Percentiles rank a stretch among this genome's conserved stretches.
phyloP scores from a whole-genome alignment of 1,140 invertebrate species.

The Zaprionus nigranus region DNA sequence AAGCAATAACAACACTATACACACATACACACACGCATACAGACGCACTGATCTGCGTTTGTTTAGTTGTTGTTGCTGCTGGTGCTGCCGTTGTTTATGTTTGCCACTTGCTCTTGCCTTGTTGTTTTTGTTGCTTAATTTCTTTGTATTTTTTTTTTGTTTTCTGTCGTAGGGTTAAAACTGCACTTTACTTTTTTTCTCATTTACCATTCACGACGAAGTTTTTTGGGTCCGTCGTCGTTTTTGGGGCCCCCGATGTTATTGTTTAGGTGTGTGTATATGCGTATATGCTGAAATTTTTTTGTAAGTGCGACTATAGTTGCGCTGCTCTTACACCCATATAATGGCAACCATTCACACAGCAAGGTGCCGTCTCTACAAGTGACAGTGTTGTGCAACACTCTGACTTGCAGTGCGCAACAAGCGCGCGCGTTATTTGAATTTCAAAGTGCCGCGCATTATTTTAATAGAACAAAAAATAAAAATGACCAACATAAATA shows the following conservation, averaged over 20 bases:
- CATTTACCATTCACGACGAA: slow-evolving; percentile 80
- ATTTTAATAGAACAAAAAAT: slow-evolving; percentile 8
- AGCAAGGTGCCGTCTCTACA: slow-evolving; percentile 27
- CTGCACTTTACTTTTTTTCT: slow-evolving; percentile 64
- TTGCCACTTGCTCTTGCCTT: slow-evolving; percentile 73
- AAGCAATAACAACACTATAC: slow-evolving; percentile 53
- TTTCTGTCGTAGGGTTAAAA: slow-evolving; percentile 68
- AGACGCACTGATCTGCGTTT: slow-evolving; percentile 46
- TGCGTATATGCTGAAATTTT: slow-evolving; percentile 37
- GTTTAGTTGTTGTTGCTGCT: slow-evolving; percentile 52
- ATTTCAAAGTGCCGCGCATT: background rate
- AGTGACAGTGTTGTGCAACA: slow-evolving; percentile 25
- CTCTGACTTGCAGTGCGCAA: slow-evolving; percentile 34
- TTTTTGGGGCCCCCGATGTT: slow-evolving; percentile 69
- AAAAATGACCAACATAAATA: slow-evolving; percentile 10
- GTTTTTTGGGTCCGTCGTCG: slow-evolving; percentile 59
- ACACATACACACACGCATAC: slow-evolving; percentile 30
- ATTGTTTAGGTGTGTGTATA: slow-evolving; percentile 65
- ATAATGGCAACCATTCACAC: background rate
- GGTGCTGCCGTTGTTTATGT: slow-evolving; percentile 71
- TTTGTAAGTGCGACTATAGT: slow-evolving; percentile 21
- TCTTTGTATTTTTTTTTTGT: slow-evolving; percentile 58
- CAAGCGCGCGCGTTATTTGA: slow-evolving; percentile 22
- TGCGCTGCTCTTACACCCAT: slow-evolving; percentile 40
- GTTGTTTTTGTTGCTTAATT: slow-evolving; percentile 76